phyloP scores from a whole-genome alignment of 2,797 vertebrate species.

The Sebastes matsubarae region DNA sequence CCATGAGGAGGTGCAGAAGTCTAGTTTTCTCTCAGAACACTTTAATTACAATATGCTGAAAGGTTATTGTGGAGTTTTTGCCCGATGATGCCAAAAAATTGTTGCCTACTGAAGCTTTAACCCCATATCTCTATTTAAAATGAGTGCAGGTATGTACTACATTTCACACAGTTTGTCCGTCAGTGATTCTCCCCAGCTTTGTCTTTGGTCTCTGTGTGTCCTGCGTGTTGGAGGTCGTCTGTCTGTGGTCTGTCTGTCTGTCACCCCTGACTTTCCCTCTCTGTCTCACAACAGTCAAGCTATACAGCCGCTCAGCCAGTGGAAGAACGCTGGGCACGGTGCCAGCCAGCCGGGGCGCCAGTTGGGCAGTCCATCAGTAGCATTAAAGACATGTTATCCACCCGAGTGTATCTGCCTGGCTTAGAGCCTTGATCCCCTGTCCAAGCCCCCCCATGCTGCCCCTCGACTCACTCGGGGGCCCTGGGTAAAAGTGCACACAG shows the following conservation, averaged over 20 bases:
- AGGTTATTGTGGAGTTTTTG: no score
- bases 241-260: slow-evolving; percentile 18
- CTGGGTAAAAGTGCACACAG: slow-evolving; percentile 48
- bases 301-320: slow-evolving; percentile 56
- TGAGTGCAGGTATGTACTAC: background rate
- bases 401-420: slow-evolving; percentile 68
- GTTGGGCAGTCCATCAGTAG: slow-evolving; percentile 74
- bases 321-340: slow-evolving; percentile 56
- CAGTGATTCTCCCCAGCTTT: slow-evolving; percentile 21
- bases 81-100: no score
- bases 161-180: background rate
- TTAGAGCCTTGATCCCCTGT: slow-evolving; percentile 69
- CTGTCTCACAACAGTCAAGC: slow-evolving; percentile 48
- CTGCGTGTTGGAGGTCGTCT: background rate
- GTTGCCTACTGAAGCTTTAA: background rate
- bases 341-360: slow-evolving; percentile 74
- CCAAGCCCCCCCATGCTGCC: slow-evolving; percentile 39
- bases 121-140: background rate
- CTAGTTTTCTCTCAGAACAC: no score
- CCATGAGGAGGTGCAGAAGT: no score
- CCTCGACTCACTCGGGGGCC: slow-evolving; percentile 43
- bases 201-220: slow-evolving; percentile 19
- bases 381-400: slow-evolving; percentile 77
- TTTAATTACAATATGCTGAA: background rate
- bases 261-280: slow-evolving; percentile 55